Percentiles rank a stretch among this genome's conserved stretches.
phyloP scores from a whole-genome alignment of 2,888 invertebrate species.

The Plagodis pulveraria region DNA sequence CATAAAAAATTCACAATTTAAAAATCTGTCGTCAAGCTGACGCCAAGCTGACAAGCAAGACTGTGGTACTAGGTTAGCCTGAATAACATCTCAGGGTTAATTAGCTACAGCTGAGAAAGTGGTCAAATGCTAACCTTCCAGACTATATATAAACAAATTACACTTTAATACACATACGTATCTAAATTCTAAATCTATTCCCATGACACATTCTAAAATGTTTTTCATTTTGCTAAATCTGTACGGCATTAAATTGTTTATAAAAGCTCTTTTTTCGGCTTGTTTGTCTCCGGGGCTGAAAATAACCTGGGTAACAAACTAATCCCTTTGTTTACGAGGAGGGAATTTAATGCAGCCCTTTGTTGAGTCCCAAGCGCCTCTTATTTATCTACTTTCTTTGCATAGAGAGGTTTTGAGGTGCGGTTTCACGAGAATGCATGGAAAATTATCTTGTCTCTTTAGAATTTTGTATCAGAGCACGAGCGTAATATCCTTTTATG shows the following conservation, averaged over 20 bases:
- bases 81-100: too few relatives aligned
- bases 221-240: slow-evolving; percentile 2
- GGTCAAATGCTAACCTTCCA: too few relatives aligned
- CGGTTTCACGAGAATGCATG: slow-evolving; percentile 7
- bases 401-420: slow-evolving; percentile 6
- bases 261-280: slow-evolving; percentile 28
- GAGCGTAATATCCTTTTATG: slow-evolving; percentile 2
- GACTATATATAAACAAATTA: too few relatives aligned
- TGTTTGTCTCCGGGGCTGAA: slow-evolving; percentile 33
- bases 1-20: too few relatives aligned
- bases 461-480: slow-evolving; percentile 1
- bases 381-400: slow-evolving; percentile 20
- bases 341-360: slow-evolving; percentile 55
- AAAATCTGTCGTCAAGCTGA: too few relatives aligned
- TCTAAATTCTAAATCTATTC: too few relatives aligned
- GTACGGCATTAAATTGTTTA: slow-evolving; percentile 30
- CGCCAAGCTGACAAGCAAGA: too few relatives aligned
- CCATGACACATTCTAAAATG: too few relatives aligned
- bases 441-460: slow-evolving; percentile 7
- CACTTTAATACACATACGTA: too few relatives aligned
- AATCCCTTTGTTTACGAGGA: slow-evolving; percentile 45
- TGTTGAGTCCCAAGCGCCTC: slow-evolving; percentile 40
- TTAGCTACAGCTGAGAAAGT: too few relatives aligned
- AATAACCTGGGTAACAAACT: slow-evolving; percentile 42
- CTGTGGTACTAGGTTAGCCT: too few relatives aligned